Percentiles rank a stretch among this genome's conserved stretches.
Evolutionary conservation across 2,888 invertebrate genomes (phyloP).

Genomic region (Ferdinandea cuprea): DNA sequence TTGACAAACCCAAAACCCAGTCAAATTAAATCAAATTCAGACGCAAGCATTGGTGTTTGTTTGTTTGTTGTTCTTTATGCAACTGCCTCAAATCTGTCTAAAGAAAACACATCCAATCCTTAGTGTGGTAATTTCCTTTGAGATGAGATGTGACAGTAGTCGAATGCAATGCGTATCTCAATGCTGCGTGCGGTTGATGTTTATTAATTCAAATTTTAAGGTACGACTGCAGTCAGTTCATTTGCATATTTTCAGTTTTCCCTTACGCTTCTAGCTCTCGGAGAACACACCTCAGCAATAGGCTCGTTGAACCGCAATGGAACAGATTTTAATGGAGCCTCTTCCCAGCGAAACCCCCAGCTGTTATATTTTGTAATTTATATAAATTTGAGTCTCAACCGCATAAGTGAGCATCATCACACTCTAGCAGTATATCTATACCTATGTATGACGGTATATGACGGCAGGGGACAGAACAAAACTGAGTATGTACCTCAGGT

Average conservation of each 20-base stretch:
- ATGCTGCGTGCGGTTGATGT: constrained; percentile 63
- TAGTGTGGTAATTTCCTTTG: constrained; percentile 20
- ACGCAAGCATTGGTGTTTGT: constrained; percentile 29
- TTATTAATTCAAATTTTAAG: constrained; percentile 69
- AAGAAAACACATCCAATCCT: constrained; percentile 28
- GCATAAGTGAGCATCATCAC: constrained; percentile 52
- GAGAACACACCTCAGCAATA: background rate
- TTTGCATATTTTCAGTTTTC: constrained; percentile 63
- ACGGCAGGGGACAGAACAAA: background rate
- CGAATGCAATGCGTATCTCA: constrained; percentile 43
- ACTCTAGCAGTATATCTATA: background rate
- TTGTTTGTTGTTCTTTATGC: constrained; percentile 7
- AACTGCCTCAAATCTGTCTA: constrained; percentile 29
- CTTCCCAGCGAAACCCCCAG: background rate
- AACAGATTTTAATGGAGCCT: constrained; percentile 54
- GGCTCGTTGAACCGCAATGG: constrained; percentile 55
- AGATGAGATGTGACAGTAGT: background rate
- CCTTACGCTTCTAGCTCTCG: constrained; percentile 28
- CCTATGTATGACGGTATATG: background rate
- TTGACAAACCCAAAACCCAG: constrained; percentile 38
- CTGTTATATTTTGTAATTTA: constrained; percentile 24
- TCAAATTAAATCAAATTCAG: constrained; percentile 47
- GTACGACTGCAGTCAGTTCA: constrained; percentile 59
- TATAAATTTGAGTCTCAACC: constrained; percentile 39
- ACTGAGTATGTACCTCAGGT: too few relatives aligned